Conservation (phyloP, 2,113 vertebrate genomes). For the Mormyrus iriodes region DNA sequence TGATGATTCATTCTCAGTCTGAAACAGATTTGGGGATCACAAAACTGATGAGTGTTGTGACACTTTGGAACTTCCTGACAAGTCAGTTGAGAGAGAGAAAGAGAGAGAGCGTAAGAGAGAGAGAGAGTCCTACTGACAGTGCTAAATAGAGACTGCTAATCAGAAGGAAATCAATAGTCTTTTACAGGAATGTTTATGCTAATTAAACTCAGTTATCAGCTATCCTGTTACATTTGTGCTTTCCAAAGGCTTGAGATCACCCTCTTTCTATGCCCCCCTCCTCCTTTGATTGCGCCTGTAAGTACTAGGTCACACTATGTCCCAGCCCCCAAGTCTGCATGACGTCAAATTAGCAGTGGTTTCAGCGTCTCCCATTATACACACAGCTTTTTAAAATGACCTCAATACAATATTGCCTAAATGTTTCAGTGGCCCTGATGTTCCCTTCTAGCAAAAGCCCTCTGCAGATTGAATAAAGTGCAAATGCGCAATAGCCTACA, state of each 20-base stretch:
- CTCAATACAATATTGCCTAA: slow-evolving; percentile 12
- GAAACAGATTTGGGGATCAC: slow-evolving; percentile 4
- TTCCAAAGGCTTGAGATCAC: background rate
- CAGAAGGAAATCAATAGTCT: slow-evolving; percentile 14
- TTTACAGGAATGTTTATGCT: slow-evolving; percentile 12
- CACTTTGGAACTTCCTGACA: slow-evolving; percentile 5
- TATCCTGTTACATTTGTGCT: background rate
- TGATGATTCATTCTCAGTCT: slow-evolving; percentile 17
- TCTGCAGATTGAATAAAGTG: background rate
- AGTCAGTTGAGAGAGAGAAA: slow-evolving; percentile 17
- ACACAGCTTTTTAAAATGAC: slow-evolving; percentile 6
- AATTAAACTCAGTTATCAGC: slow-evolving; percentile 7
- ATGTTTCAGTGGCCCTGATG: background rate
- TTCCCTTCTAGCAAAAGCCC: background rate
- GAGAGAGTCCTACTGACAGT: background rate
- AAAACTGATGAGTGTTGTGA: background rate
- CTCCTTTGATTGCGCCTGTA: background rate
- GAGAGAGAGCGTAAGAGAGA: slow-evolving; percentile 18
- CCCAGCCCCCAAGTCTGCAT: background rate
- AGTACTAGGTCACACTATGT: background rate
- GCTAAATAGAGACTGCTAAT: slow-evolving; percentile 8
- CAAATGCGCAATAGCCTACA: background rate
- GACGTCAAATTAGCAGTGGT: background rate
- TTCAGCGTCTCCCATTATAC: slow-evolving; percentile 1
- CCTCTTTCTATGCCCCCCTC: background rate